Evolutionary conservation across 2,888 invertebrate species (phyloP), one percentile per base, ranked within the genome.

Genomic region (Orthonychiurus folsomi): DNA sequence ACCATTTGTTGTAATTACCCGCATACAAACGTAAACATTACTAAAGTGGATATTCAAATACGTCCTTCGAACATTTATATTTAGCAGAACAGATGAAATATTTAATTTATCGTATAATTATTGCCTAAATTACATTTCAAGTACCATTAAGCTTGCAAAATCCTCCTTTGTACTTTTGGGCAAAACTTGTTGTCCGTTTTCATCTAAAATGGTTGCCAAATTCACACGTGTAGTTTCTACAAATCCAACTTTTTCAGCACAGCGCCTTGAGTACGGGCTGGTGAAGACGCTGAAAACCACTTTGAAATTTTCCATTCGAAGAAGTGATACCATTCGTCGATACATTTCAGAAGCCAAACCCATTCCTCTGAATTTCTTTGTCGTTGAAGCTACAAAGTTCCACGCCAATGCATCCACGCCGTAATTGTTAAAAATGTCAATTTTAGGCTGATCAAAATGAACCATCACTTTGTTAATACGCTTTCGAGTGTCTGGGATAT

Each of bases 311-410:
- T 56, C 21, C 3, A 3, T 23, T 52, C 27, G 52, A 1, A 63
- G n/a, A n/a, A 63, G 50, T 3, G 3, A 9, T 2, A 59, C 56
- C 63, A 63, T 63, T 60, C 50, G 28, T 18, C 54, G 25, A 26
- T 27, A 65, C 55, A 65, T 50, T 37, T 65, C 63, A 1, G 61
- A 55, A 3, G 61, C 58, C 23, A 65, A 47, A 15, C 65, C 65
- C 57, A 57, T 56, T 20, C 47, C 25, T 20, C 63, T 28, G 50
- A 60, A 59, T 12, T 58, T 53, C 9, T 25, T 27, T 18, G 50
- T 52, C 0, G 56, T 56, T 1, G 60, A 60, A 18, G 48, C 55
- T 12, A 63, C 0, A 61, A 65, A 65, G 53, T 65, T 65, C 63
- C 62, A 65, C 2, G 48, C 53, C 18, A 65, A 27, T 12, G 37